A percentile compares a stretch with the other conserved stretches of the same genome.
phyloP scores from a whole-genome alignment of 2,797 vertebrate genomes.

The Carduelis carduelis region DNA sequence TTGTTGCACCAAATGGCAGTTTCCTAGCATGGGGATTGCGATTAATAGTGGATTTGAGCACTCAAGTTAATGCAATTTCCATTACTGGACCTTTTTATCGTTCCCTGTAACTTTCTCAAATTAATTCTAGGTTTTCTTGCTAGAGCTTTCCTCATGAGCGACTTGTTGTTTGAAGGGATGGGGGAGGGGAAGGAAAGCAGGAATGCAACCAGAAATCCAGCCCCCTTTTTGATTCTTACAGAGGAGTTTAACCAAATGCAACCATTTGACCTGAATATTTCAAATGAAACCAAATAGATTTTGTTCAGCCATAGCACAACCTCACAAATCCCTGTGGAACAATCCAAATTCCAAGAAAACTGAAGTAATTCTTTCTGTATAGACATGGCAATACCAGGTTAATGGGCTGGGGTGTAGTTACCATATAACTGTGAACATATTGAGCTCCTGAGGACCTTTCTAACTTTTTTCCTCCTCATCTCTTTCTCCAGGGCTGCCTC shows the following conservation, averaged over 20 bases:
- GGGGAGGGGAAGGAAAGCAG: neutral
- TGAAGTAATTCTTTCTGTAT: neutral
- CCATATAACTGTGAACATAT: neutral
- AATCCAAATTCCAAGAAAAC: neutral
- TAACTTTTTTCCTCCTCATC: neutral
- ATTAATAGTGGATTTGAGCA: slow-evolving; percentile 7
- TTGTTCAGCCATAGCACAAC: neutral
- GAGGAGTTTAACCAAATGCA: neutral
- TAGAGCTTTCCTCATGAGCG: neutral
- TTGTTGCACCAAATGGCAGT: neutral
- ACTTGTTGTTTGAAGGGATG: neutral
- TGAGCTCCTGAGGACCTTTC: neutral
- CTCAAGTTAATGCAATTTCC: slow-evolving; percentile 5
- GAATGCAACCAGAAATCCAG: neutral
- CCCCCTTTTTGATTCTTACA: neutral
- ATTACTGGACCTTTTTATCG: neutral
- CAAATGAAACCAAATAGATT: neutral
- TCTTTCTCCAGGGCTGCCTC: neutral
- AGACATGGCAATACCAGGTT: neutral
- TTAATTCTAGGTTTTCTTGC: slow-evolving; percentile 20
- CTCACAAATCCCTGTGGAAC: neutral
- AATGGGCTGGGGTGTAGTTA: neutral
- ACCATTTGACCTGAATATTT: neutral
- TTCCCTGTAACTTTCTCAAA: slow-evolving; percentile 5
- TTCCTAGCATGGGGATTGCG: neutral